Conservation (phyloP, 2,888 invertebrate genomes). For the Fragum whitleyi region DNA sequence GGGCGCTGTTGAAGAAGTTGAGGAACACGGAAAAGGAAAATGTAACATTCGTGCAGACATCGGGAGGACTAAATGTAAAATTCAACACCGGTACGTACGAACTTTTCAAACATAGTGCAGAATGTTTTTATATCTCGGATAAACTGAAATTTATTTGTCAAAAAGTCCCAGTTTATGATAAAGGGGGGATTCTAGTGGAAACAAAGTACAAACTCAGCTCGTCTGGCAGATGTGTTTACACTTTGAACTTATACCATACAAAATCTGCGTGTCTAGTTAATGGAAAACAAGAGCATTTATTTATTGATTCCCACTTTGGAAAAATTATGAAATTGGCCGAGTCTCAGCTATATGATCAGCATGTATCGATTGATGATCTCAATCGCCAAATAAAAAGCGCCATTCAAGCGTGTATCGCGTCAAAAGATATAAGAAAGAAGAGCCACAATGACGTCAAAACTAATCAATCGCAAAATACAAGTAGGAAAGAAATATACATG, state of each 20-base stretch:
- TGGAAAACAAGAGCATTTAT: neutral
- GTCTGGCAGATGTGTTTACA: neutral
- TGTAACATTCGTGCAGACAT: neutral
- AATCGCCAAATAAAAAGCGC: no score
- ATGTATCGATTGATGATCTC: no score
- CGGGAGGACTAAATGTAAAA: neutral
- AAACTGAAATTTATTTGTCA: neutral
- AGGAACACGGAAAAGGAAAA: neutral
- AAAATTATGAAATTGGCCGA: neutral
- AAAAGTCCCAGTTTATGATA: neutral
- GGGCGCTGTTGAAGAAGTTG: neutral
- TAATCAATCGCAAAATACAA: no score
- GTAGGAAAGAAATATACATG: no score
- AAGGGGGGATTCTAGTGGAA: neutral
- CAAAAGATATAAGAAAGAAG: no score
- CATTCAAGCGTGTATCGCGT: no score
- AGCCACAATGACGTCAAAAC: no score
- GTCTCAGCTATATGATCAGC: no score
- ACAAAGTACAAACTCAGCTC: neutral
- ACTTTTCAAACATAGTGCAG: neutral
- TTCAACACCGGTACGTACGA: slow-evolving; percentile 4
- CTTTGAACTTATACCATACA: neutral
- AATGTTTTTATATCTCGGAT: neutral
- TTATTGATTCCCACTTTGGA: neutral
- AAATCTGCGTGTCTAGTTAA: neutral